Percentiles rank a stretch among this genome's conserved stretches.
phyloP scores from a whole-genome alignment of 53 echinoderm and acorn worm genomes.

The Patiria pectinifera region DNA sequence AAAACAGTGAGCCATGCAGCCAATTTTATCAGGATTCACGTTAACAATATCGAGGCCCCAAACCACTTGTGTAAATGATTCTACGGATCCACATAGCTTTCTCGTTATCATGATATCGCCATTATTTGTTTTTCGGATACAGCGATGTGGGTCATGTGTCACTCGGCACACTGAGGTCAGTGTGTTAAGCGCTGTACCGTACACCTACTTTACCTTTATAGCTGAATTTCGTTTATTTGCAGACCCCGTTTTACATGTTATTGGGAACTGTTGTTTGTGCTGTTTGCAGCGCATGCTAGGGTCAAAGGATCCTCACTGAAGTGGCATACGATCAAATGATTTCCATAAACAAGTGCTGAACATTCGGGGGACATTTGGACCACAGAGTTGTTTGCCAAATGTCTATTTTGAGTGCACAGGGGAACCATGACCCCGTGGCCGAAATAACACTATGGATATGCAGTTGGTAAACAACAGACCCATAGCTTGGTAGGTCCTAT shows the following conservation, averaged over 20 bases:
- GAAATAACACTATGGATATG: not conserved
- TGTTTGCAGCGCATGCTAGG: not conserved
- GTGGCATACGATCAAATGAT: no score
- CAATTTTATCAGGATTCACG: no score
- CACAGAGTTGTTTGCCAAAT: no score
- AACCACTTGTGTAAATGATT: no score
- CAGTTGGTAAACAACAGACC: not conserved
- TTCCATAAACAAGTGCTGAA: no score
- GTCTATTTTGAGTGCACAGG: not conserved
- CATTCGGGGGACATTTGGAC: no score
- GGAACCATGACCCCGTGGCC: not conserved
- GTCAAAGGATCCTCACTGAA: not conserved
- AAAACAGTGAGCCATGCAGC: no score
- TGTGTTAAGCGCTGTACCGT: not conserved
- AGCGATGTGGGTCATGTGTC: not conserved
- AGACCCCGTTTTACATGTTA: not conserved
- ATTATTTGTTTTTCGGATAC: not conserved
- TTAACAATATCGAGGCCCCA: no score
- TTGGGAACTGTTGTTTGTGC: not conserved
- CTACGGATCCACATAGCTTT: not conserved
- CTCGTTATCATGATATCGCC: not conserved
- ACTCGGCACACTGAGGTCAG: not conserved
- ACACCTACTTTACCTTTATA: not conserved
- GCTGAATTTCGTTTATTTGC: not conserved
- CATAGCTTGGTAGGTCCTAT: no score